phyloP scores from a whole-genome alignment of 2,113 vertebrate genomes.

The Perccottus glenii region DNA sequence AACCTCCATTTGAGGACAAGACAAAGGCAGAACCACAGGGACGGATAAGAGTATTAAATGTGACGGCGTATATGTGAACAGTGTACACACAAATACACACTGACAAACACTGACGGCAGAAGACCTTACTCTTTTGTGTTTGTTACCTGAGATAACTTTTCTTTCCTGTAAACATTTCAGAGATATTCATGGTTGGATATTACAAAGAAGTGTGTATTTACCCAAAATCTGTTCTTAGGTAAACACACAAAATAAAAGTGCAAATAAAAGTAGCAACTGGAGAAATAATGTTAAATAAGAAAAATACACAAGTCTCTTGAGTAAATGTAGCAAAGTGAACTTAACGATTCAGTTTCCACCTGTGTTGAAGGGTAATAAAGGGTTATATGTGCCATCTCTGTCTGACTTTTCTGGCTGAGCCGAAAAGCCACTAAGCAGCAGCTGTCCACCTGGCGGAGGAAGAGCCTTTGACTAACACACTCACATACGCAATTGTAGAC shows the following conservation, averaged over 20 bases:
- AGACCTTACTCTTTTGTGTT: background rate
- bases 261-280: too few relatives aligned
- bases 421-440: conserved; percentile 77
- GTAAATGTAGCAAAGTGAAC: background rate
- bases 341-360: background rate
- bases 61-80: conserved; percentile 46
- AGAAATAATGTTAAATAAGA: too few relatives aligned
- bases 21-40: conserved; percentile 74
- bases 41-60: conserved; percentile 77
- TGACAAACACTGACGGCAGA: background rate
- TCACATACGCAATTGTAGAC: conserved; percentile 40
- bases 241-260: too few relatives aligned
- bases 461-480: conserved; percentile 54
- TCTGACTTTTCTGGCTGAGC: conserved; percentile 68
- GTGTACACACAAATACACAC: conserved; percentile 14
- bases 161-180: background rate
- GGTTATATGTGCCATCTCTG: conserved; percentile 65
- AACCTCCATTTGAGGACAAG: conserved; percentile 88
- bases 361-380: conserved; percentile 46
- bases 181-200: too few relatives aligned
- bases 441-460: conserved; percentile 81
- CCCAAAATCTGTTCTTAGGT: too few relatives aligned
- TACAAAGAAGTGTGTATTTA: too few relatives aligned
- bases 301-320: too few relatives aligned
- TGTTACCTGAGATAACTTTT: background rate